A percentile compares a stretch with the other conserved stretches of the same genome.
These are phyloP conservation scores for Saturnia japonica DNA, from an alignment of 2,888 invertebrate genomes.

Conservation along the genomic window DNA sequence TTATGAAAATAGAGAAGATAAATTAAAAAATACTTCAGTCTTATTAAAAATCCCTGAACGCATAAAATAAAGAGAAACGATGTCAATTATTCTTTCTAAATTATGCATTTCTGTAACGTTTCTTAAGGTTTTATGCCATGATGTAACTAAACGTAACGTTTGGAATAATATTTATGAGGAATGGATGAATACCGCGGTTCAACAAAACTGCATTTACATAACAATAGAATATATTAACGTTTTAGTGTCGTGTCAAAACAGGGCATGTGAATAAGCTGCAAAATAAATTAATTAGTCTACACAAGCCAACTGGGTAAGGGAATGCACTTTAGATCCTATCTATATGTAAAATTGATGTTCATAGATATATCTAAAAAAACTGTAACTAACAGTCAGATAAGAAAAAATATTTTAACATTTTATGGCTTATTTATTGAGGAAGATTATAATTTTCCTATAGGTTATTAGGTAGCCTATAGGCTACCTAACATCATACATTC, in stretches of 20 bases:
- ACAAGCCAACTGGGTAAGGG: slow-evolving; percentile 2
- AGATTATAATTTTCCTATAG: too few species aligned
- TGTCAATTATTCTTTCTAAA: not conserved
- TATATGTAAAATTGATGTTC: too few species aligned
- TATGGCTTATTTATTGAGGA: too few species aligned
- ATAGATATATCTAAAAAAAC: too few species aligned
- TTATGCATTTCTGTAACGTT: not conserved
- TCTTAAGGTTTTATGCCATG: not conserved
- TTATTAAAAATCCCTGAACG: not conserved
- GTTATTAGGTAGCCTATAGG: too few species aligned
- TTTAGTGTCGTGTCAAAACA: slow-evolving; percentile 59
- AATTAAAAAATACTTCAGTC: not conserved
- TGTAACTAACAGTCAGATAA: too few species aligned
- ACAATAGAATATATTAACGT: slow-evolving; percentile 66
- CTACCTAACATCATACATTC: too few species aligned
- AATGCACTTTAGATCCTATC: not conserved
- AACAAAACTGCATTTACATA: slow-evolving; percentile 54
- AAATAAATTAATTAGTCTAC: slow-evolving; percentile 22
- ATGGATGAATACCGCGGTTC: slow-evolving; percentile 2
- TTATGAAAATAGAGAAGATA: not conserved
- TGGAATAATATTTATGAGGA: slow-evolving; percentile 35
- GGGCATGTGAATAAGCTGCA: slow-evolving; percentile 30
- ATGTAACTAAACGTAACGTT: slow-evolving; percentile 25
- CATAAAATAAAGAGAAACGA: not conserved
- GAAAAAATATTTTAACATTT: too few species aligned